A percentile compares a stretch with the other conserved stretches of the same genome.
These are phyloP conservation scores for Megamerina dolium DNA, from an alignment of 2,888 invertebrate genomes.

Conservation along the genomic window DNA sequence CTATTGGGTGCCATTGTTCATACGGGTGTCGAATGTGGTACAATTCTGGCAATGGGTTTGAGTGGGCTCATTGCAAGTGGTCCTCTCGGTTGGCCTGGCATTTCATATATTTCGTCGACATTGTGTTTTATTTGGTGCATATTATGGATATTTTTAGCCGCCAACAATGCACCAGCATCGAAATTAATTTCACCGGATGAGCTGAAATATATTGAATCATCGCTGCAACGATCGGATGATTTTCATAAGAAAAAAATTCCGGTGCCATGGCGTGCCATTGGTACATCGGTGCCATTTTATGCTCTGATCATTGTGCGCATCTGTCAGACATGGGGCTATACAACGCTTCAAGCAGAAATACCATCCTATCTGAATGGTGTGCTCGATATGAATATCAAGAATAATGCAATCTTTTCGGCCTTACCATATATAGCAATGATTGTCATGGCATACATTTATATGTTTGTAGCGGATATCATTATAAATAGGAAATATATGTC, in stretches of 20 bases:
- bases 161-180: slow-evolving; percentile 56
- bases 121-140: slow-evolving; percentile 52
- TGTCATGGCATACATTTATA: slow-evolving; percentile 49
- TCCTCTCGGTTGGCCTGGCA: slow-evolving; percentile 59
- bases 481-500: slow-evolving; percentile 45
- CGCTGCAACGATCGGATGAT: slow-evolving; percentile 30
- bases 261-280: slow-evolving; percentile 61
- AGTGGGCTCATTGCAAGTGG: slow-evolving; percentile 59
- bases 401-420: slow-evolving; percentile 51
- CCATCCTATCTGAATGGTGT: slow-evolving; percentile 62
- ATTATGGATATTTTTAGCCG: slow-evolving; percentile 54
- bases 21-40: slow-evolving; percentile 63
- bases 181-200: slow-evolving; percentile 55
- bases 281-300: slow-evolving; percentile 62
- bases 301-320: slow-evolving; percentile 54
- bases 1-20: slow-evolving; percentile 54
- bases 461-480: slow-evolving; percentile 49
- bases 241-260: slow-evolving; percentile 35
- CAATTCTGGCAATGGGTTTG: slow-evolving; percentile 58
- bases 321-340: slow-evolving; percentile 64
- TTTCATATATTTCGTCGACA: slow-evolving; percentile 58
- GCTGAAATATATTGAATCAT: slow-evolving; percentile 55
- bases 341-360: slow-evolving; percentile 59
- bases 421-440: slow-evolving; percentile 51
- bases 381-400: slow-evolving; percentile 56